Percentiles rank a stretch among this genome's conserved stretches.
These are phyloP conservation scores for Helarctos malayanus DNA, from an alignment of 2,797 vertebrate species.

Conservation along the genomic window DNA sequence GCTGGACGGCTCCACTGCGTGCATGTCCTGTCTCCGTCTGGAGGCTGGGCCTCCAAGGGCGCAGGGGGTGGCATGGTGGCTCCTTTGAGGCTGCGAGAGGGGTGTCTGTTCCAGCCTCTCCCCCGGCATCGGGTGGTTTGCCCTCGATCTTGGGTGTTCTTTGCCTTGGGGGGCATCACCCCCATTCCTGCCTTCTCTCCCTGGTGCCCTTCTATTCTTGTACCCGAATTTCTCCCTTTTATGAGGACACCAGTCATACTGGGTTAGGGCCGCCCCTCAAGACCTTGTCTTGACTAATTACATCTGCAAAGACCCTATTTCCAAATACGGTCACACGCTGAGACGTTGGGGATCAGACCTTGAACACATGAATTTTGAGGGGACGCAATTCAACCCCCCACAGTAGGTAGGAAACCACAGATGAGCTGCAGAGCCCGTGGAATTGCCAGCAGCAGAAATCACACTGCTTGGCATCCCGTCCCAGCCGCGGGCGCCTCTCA, in stretches of 20 bases:
- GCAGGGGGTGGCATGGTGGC: rapidly evolving
- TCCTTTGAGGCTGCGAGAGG: no score
- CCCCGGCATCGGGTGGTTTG: rapidly evolving
- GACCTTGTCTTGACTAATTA: neutral
- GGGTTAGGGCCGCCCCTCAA: rapidly evolving
- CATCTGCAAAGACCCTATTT: neutral
- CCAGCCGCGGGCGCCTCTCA: rapidly evolving
- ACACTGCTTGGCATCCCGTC: neutral
- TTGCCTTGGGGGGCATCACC: rapidly evolving
- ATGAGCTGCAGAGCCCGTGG: rapidly evolving
- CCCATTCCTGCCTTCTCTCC: neutral
- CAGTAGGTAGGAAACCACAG: no score
- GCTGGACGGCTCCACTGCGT: rapidly evolving
- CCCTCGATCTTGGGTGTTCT: rapidly evolving
- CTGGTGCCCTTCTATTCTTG: neutral
- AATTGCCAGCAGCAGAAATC: neutral
- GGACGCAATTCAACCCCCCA: rapidly evolving
- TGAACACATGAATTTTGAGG: neutral
- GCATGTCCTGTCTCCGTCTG: rapidly evolving
- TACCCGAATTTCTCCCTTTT: neutral
- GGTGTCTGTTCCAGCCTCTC: no score
- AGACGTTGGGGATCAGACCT: neutral
- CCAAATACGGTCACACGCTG: neutral
- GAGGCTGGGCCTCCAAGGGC: neutral
- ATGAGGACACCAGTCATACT: neutral